Conservation (phyloP, 2,797 vertebrate genomes). For the Lates japonicus region DNA sequence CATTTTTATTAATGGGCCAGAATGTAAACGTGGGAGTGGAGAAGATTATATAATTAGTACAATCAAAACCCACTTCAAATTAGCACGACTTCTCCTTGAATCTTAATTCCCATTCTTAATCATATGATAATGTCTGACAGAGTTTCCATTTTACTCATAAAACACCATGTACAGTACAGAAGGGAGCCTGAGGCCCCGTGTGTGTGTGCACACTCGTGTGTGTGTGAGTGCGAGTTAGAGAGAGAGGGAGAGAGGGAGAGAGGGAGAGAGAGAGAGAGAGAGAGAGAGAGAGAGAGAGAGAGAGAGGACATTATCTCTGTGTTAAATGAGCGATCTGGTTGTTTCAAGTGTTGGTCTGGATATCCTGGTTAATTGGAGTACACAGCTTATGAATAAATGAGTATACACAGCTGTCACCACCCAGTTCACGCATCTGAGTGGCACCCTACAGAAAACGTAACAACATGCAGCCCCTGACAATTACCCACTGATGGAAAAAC, state of each 20-base stretch:
- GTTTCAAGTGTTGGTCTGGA: conserved; percentile 49
- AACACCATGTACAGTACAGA: conserved; percentile 46
- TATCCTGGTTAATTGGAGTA: conserved; percentile 66
- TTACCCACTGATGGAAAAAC: conserved; percentile 38
- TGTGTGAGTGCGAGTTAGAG: background rate
- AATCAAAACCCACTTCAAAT: conserved; percentile 74
- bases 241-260: background rate
- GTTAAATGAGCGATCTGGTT: conserved; percentile 52
- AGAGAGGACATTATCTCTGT: conserved; percentile 41
- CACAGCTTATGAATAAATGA: conserved; percentile 66
- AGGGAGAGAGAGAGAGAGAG: conserved; percentile 7
- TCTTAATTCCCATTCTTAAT: conserved; percentile 70
- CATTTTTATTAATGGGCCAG: conserved; percentile 53
- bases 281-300: background rate
- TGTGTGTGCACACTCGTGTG: background rate
- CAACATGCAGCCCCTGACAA: conserved; percentile 46
- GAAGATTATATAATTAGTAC: conserved; percentile 71
- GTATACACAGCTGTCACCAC: conserved; percentile 52
- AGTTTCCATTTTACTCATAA: conserved; percentile 67
- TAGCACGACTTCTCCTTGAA: conserved; percentile 62
- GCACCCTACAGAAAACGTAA: conserved; percentile 49
- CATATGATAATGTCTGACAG: conserved; percentile 69
- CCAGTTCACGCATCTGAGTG: conserved; percentile 53
- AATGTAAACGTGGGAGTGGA: conserved; percentile 55
- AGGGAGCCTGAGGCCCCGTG: conserved; percentile 22